Conservation (phyloP, 2,797 vertebrate species). For the Gambusia yucatana region DNA sequence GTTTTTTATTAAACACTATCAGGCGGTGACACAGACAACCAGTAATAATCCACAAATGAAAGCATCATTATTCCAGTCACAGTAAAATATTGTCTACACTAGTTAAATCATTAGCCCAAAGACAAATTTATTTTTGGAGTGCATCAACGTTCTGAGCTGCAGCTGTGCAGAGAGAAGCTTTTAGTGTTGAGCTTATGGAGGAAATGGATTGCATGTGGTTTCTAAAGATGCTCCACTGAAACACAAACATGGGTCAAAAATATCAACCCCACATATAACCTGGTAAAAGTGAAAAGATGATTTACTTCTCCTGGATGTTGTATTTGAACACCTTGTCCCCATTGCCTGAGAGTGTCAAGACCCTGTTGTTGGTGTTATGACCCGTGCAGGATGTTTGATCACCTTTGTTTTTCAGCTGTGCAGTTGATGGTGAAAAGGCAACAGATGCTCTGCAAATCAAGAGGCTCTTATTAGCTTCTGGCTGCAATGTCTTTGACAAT, state of each 20-base stretch:
- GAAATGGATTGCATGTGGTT: neutral
- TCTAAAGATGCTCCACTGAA: neutral
- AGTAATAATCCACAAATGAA: neutral
- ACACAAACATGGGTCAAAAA: neutral
- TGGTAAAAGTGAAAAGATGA: too few species aligned
- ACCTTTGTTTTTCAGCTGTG: too few species aligned
- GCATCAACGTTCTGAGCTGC: neutral
- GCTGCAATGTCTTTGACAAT: too few species aligned
- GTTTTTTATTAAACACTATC: neutral
- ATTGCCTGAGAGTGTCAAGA: neutral
- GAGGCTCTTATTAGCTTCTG: too few species aligned
- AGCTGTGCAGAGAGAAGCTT: neutral
- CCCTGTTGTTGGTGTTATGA: neutral
- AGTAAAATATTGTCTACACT: neutral
- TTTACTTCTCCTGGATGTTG: neutral
- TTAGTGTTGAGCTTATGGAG: neutral
- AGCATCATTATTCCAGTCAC: neutral
- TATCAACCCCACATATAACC: neutral
- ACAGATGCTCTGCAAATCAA: too few species aligned
- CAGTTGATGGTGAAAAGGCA: too few species aligned
- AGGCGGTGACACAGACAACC: neutral
- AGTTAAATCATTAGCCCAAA: neutral
- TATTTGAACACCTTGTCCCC: neutral
- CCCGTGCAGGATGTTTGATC: neutral
- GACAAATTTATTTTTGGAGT: neutral